Evolutionary conservation across 2,113 vertebrate species (phyloP).

Genomic region (Pachyramphus minor): DNA sequence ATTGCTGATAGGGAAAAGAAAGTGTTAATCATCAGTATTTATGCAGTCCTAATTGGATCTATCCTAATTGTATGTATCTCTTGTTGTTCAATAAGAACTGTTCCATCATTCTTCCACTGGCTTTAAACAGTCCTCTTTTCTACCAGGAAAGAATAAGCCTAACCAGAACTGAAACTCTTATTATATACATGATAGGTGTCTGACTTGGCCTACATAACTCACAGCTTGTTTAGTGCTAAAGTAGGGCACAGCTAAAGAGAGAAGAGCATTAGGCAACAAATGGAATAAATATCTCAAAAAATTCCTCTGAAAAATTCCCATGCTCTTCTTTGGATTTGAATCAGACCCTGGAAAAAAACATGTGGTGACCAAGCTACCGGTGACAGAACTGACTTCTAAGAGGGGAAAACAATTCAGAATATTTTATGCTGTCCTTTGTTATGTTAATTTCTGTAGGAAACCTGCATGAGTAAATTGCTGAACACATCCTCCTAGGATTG

Average conservation of each 20-base stretch:
- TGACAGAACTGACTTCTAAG: background rate
- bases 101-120: background rate
- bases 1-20: background rate
- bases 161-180: background rate
- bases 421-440: background rate
- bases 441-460: background rate
- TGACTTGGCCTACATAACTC: background rate
- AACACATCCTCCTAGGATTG: background rate
- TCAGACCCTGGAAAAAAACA: background rate
- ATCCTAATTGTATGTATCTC: background rate
- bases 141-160: background rate
- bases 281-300: background rate
- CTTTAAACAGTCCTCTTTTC: background rate
- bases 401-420: background rate
- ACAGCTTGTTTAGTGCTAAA: background rate
- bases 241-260: background rate
- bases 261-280: background rate
- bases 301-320: background rate
- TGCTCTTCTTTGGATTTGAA: background rate
- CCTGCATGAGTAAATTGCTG: background rate
- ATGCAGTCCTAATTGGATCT: background rate
- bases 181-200: background rate
- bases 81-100: background rate
- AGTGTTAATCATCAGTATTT: background rate
- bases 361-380: background rate